Percentiles rank a stretch among this genome's conserved stretches.
Evolutionary conservation across 64 coral and sea anemone species (phyloP).

Genomic region (Pocillopora verrucosa): DNA sequence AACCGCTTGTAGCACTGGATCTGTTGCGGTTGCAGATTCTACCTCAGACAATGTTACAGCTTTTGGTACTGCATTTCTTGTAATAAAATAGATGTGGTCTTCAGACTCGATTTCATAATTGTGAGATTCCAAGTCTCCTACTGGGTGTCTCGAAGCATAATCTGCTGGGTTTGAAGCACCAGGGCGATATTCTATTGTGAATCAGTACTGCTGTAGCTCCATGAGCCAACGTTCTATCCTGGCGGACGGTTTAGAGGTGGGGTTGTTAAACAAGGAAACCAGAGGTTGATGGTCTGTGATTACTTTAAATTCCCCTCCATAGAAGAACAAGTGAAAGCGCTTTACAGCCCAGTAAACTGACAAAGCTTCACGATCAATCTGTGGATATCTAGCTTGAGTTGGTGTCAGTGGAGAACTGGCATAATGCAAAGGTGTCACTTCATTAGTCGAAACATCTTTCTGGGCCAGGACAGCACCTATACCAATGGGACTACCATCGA

Average conservation of each 20-base stretch:
- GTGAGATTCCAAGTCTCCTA: too few species aligned
- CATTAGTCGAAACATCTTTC: background rate
- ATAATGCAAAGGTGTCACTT: background rate
- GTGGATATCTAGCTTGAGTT: too few species aligned
- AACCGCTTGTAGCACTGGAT: constrained; percentile 40
- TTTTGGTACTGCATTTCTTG: background rate
- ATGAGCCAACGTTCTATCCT: background rate
- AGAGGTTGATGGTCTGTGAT: background rate
- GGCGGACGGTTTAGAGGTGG: background rate
- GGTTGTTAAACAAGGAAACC: background rate
- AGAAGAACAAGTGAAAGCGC: background rate
- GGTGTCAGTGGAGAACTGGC: background rate
- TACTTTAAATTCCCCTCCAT: background rate
- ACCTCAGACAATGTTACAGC: too few species aligned
- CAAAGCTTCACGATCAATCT: too few species aligned
- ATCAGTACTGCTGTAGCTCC: too few species aligned
- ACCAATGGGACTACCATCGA: constrained; percentile 43
- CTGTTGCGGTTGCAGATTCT: background rate
- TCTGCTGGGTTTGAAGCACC: background rate
- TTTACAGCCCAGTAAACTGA: background rate
- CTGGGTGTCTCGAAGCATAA: background rate
- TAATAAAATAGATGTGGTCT: background rate
- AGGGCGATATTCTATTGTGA: too few species aligned
- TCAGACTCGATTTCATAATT: constrained; percentile 19
- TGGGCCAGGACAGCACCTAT: constrained; percentile 38